Conservation (phyloP, 2,113 vertebrate genomes). For the Pyrgilauda ruficollis region DNA sequence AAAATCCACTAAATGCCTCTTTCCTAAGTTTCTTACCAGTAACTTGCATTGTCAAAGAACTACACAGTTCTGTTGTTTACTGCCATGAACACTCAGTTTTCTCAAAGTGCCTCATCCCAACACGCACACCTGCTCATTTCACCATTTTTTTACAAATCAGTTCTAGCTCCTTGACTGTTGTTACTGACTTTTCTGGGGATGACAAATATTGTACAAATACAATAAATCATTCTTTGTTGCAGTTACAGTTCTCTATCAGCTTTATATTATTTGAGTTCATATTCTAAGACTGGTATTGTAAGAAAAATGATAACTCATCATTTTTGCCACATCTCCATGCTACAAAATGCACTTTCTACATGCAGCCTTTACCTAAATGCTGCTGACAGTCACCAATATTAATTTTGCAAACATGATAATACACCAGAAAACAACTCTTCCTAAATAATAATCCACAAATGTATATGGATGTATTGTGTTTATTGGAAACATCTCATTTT, state of each 20-base stretch:
- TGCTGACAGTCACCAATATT: not conserved
- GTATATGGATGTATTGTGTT: not conserved
- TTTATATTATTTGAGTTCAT: not conserved
- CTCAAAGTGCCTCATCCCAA: not conserved
- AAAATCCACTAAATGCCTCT: not conserved
- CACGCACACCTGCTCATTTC: not conserved
- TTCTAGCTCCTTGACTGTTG: not conserved
- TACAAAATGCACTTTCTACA: not conserved
- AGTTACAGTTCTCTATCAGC: not conserved
- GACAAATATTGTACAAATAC: not conserved
- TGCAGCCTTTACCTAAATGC: not conserved
- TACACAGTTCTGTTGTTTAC: not conserved
- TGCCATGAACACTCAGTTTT: not conserved
- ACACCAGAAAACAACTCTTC: not conserved
- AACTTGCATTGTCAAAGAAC: not conserved
- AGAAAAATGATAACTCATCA: not conserved
- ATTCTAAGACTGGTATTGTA: not conserved
- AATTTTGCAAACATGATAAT: not conserved
- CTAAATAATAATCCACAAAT: not conserved
- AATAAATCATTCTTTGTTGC: not conserved
- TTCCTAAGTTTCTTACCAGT: not conserved
- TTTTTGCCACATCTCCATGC: not conserved
- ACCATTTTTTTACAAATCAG: not conserved
- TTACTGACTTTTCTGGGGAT: not conserved
- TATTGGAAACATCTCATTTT: not conserved